A percentile compares a stretch with the other conserved stretches of the same genome.
phyloP scores from a whole-genome alignment of 2,888 invertebrate species.

The Sphaeridia pumilis region DNA sequence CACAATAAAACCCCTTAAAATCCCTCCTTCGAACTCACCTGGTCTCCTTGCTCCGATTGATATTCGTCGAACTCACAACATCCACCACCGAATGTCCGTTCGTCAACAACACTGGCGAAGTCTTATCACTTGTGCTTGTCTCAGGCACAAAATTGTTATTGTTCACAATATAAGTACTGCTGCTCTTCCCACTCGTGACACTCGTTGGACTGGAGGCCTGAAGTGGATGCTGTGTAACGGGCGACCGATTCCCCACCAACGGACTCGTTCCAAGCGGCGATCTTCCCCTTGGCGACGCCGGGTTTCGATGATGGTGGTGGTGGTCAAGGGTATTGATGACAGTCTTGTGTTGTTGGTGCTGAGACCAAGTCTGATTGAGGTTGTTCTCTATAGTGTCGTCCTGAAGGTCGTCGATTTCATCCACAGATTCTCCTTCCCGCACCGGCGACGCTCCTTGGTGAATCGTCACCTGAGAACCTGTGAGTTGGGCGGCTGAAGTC shows the following conservation, averaged over 20 bases:
- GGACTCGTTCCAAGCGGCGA: constrained; percentile 37
- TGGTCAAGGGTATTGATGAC: constrained; percentile 4
- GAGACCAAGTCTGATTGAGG: not conserved
- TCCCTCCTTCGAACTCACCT: no score
- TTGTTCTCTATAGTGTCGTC: not conserved
- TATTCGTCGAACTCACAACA: no score
- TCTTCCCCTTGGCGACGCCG: not conserved
- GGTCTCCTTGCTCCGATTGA: no score
- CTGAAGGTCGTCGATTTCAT: not conserved
- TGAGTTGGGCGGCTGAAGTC: constrained; percentile 49
- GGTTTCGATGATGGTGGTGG: constrained; percentile 48
- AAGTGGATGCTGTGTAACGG: constrained; percentile 30
- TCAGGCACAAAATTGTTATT: constrained; percentile 16
- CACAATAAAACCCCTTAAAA: no score
- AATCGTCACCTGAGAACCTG: constrained; percentile 33
- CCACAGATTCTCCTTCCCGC: constrained; percentile 6
- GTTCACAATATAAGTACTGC: constrained; percentile 10
- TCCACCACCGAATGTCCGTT: no score
- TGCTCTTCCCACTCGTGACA: constrained; percentile 40
- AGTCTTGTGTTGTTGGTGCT: not conserved
- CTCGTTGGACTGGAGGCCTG: constrained; percentile 40
- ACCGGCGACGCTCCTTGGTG: constrained; percentile 21
- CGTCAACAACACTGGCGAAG: constrained; percentile 8
- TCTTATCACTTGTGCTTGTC: constrained; percentile 14
- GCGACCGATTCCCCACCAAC: constrained; percentile 38